Conservation (phyloP, 2,888 invertebrate species). For the Laspeyria flexula region DNA sequence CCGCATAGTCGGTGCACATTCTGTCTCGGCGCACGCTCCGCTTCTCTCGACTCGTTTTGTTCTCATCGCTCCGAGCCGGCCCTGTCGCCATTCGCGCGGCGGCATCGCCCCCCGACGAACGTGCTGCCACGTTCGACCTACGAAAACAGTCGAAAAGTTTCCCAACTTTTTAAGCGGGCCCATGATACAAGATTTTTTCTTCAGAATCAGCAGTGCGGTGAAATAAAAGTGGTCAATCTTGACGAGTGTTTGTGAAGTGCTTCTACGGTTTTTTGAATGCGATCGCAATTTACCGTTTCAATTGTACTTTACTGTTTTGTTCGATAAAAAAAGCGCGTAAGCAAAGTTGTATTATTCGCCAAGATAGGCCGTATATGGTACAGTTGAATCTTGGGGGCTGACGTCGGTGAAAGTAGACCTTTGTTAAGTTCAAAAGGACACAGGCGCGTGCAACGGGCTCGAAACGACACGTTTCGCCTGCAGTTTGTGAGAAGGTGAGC, state of each 20-base stretch:
- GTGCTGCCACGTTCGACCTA: conserved; percentile 53
- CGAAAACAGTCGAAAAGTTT: conserved; percentile 78
- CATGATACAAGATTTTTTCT: conserved; percentile 59
- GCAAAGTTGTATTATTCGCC: conserved; percentile 71
- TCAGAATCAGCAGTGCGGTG: conserved; percentile 71
- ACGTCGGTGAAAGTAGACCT: conserved; percentile 84
- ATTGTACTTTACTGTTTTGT: conserved; percentile 83
- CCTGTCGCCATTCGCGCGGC: conserved; percentile 63
- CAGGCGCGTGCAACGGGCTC: conserved; percentile 74
- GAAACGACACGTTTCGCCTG: conserved; percentile 76
- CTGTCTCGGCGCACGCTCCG: conserved; percentile 64
- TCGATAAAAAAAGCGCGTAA: conserved; percentile 77
- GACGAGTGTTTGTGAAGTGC: conserved; percentile 73
- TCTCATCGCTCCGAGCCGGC: conserved; percentile 44
- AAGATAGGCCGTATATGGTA: conserved; percentile 78
- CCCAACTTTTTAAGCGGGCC: conserved; percentile 72
- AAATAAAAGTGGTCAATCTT: conserved; percentile 60
- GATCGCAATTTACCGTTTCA: conserved; percentile 77
- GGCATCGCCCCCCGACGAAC: conserved; percentile 63
- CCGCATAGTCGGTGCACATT: conserved; percentile 35
- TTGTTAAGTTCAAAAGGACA: conserved; percentile 84
- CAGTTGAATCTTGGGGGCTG: conserved; percentile 71
- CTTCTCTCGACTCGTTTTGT: conserved; percentile 63
- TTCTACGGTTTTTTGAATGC: conserved; percentile 63
- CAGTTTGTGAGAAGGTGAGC: conserved; percentile 79